Evolutionary conservation across 2,888 invertebrate genomes (phyloP).

Genomic region (Nomada lathburiana): DNA sequence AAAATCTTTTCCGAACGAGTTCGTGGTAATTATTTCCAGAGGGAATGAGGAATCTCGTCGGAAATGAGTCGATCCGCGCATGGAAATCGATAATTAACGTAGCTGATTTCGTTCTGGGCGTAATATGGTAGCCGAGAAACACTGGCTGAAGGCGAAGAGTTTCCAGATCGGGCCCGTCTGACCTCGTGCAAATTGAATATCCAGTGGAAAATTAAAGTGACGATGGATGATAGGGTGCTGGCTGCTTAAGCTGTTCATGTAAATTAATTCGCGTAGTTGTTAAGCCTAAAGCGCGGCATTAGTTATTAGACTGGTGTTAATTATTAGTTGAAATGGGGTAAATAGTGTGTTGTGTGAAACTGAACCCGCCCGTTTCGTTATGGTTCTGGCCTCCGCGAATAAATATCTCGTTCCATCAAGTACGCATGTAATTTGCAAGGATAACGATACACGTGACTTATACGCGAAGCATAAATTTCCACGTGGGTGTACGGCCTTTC

Average conservation of each 20-base stretch:
- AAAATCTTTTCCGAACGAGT: too few species aligned
- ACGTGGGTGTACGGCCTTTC: slow-evolving; percentile 29
- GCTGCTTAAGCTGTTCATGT: slow-evolving; percentile 46
- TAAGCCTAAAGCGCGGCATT: slow-evolving; percentile 35
- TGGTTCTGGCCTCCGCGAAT: slow-evolving; percentile 41
- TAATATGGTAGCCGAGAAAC: neutral
- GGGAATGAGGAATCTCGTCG: too few species aligned
- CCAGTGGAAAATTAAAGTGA: slow-evolving; percentile 36
- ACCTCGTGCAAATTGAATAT: slow-evolving; percentile 48
- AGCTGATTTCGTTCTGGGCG: neutral
- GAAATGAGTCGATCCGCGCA: neutral
- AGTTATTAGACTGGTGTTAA: slow-evolving; percentile 53
- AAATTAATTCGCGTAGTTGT: slow-evolving; percentile 55
- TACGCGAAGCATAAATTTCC: slow-evolving; percentile 52
- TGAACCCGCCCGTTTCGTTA: slow-evolving; percentile 41
- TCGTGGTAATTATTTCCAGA: neutral
- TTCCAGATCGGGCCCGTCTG: slow-evolving; percentile 31
- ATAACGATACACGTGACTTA: slow-evolving; percentile 47
- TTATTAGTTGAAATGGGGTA: slow-evolving; percentile 52
- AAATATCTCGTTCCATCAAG: slow-evolving; percentile 50
- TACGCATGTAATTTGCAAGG: slow-evolving; percentile 49
- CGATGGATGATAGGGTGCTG: slow-evolving; percentile 40
- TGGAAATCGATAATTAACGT: neutral
- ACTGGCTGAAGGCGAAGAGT: neutral
- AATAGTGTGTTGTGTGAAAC: slow-evolving; percentile 50